phyloP scores from a whole-genome alignment of 2,888 invertebrate species.

The Ichneumoninae sp. region DNA sequence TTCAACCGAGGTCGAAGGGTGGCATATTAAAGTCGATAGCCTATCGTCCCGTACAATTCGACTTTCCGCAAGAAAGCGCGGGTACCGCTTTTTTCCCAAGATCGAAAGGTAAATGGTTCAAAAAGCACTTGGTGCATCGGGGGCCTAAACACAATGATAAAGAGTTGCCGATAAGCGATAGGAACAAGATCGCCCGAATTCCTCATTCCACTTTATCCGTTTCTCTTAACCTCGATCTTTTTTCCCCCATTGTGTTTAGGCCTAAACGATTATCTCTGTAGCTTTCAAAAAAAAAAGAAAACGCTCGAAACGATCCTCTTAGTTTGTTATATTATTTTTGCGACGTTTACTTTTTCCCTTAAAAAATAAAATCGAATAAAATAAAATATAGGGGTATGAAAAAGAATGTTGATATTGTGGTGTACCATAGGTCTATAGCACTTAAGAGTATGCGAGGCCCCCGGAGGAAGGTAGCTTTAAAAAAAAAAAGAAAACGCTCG shows the following conservation, averaged over 20 bases:
- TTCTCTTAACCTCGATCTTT: not conserved
- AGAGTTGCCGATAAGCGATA: not conserved
- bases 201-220: not conserved
- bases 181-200: not conserved
- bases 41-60: constrained; percentile 82
- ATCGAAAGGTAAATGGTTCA: constrained; percentile 81
- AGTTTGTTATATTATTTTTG: not conserved
- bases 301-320: not conserved
- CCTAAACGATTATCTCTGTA: not conserved
- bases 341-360: not conserved
- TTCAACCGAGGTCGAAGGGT: constrained; percentile 82
- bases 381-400: not conserved
- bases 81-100: constrained; percentile 83
- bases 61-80: constrained; percentile 83
- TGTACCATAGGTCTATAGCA: constrained; percentile 56
- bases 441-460: constrained; percentile 70
- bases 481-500: not conserved
- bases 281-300: not conserved
- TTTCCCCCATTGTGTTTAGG: constrained; percentile 2
- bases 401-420: not conserved
- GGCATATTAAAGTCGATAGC: constrained; percentile 83
- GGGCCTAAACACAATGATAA: constrained; percentile 10
- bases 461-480: not conserved
- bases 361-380: not conserved
- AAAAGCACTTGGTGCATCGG: constrained; percentile 44